Evolutionary conservation across 2,113 vertebrate genomes (phyloP).

Genomic region (Gracilinanus agilis): DNA sequence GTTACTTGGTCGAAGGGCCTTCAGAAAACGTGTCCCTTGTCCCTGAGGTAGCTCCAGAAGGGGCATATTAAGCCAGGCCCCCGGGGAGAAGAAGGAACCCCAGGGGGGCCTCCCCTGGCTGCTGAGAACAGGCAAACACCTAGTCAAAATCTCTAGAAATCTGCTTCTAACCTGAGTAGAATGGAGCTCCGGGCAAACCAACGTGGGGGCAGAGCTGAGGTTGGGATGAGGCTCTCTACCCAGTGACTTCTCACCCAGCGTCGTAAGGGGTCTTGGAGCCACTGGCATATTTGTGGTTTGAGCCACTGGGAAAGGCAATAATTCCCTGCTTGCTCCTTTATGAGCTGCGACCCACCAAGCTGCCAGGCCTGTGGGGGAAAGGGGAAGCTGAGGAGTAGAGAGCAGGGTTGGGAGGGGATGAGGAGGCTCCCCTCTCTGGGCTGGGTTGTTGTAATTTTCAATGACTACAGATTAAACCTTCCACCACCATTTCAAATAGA

Average conservation of each 20-base stretch:
- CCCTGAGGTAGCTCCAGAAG: background rate
- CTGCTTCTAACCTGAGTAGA: background rate
- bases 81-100: background rate
- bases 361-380: constrained; percentile 7
- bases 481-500: constrained; percentile 40
- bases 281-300: background rate
- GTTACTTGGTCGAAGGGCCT: background rate
- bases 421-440: constrained; percentile 10
- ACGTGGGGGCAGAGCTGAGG: background rate
- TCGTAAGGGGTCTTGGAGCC: background rate
- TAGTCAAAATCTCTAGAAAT: background rate
- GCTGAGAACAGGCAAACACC: background rate
- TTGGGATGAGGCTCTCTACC: background rate
- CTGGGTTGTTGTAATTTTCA: background rate
- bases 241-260: background rate
- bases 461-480: constrained; percentile 44
- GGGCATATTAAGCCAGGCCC: background rate
- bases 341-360: background rate
- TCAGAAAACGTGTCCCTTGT: constrained; percentile 20
- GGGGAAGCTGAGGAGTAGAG: background rate
- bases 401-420: constrained; percentile 7
- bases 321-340: background rate
- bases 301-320: background rate
- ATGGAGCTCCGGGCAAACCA: background rate
- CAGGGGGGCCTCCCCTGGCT: background rate